Evolutionary conservation across 2,113 vertebrate species (phyloP).

Genomic region (Narcine bancroftii): DNA sequence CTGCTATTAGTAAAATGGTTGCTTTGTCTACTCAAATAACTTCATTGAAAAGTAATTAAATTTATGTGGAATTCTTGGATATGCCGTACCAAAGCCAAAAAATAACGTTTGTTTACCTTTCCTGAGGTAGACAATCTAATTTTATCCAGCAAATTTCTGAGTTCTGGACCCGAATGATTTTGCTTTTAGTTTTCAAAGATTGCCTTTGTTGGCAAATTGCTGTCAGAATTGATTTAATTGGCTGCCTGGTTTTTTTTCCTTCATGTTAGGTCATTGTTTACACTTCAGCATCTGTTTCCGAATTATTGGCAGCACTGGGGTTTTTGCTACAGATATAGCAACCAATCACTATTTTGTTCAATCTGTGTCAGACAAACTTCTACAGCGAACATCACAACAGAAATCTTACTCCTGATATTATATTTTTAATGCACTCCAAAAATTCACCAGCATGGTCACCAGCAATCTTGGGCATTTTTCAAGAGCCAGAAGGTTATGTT

Average conservation of each 20-base stretch:
- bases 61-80: not conserved
- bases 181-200: not conserved
- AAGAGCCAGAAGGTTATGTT: not conserved
- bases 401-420: not conserved
- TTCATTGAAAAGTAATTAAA: not conserved
- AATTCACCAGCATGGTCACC: not conserved
- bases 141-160: not conserved
- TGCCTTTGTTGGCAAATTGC: not conserved
- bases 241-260: slow-evolving; percentile 1
- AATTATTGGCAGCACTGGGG: not conserved
- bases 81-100: not conserved
- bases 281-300: not conserved
- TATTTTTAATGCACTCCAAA: not conserved
- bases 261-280: not conserved
- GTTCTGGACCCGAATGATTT: not conserved
- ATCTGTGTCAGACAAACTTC: not conserved
- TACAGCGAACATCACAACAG: not conserved
- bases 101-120: not conserved
- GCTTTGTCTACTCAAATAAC: not conserved
- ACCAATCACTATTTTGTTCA: not conserved
- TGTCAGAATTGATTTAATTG: slow-evolving; percentile 8
- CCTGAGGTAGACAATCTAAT: not conserved
- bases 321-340: not conserved
- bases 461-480: not conserved
- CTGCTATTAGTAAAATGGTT: not conserved